Evolutionary conservation across 2,888 invertebrate genomes (phyloP).

Genomic region (Saturnia pavonia): DNA sequence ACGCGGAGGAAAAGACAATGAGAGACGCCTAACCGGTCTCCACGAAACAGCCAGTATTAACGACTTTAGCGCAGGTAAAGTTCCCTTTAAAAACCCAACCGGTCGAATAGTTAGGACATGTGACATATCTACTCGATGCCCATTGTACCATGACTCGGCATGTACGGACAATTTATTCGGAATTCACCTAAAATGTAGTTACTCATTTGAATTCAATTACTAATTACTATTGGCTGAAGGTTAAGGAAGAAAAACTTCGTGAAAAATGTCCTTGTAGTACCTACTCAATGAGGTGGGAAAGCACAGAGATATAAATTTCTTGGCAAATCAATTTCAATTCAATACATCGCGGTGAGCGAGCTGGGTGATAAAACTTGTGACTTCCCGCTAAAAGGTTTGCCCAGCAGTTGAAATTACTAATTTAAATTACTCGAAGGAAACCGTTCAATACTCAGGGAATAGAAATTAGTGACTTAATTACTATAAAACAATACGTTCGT

Average conservation of each 20-base stretch:
- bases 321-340: too few species aligned
- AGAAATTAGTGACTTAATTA: background rate
- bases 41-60: conserved; percentile 99
- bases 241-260: background rate
- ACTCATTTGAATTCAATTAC: background rate
- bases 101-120: background rate
- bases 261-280: background rate
- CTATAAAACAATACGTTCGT: background rate
- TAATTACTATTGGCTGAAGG: background rate
- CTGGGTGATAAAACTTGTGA: background rate
- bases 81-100: background rate
- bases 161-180: too few species aligned
- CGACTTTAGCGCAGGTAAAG: conserved; percentile 94
- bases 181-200: too few species aligned
- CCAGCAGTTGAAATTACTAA: background rate
- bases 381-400: background rate
- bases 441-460: background rate
- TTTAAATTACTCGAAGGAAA: background rate
- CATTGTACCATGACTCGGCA: too few species aligned
- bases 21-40: conserved; percentile 94
- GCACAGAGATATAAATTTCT: background rate
- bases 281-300: background rate
- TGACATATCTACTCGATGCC: too few species aligned
- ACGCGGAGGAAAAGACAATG: conserved; percentile 97
- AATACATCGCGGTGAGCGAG: too few species aligned